Evolutionary conservation across 2,113 vertebrate species (phyloP).

Genomic region (Phylloscopus trochilus): DNA sequence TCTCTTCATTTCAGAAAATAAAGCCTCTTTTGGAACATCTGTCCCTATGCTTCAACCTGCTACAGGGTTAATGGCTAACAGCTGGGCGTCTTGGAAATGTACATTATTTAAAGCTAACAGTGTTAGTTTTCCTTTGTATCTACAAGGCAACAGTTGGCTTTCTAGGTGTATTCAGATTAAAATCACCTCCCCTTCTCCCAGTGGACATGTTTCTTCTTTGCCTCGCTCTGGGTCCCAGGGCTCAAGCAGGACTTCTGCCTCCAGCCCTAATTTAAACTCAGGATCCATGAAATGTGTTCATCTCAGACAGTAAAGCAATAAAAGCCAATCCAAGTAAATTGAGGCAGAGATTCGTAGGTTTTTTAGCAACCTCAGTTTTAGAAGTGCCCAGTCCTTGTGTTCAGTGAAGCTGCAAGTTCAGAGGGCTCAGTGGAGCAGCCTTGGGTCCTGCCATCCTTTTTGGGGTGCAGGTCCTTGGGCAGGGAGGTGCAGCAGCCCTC

Average conservation of each 20-base stretch:
- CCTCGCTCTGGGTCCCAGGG: not conserved
- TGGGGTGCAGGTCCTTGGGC: not conserved
- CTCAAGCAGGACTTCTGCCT: not conserved
- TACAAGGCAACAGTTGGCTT: not conserved
- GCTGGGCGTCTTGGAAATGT: conserved; percentile 22
- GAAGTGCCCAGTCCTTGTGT: not conserved
- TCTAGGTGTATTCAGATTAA: not conserved
- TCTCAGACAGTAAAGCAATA: not conserved
- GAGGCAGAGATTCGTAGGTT: not conserved
- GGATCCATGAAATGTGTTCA: not conserved
- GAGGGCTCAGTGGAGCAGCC: not conserved
- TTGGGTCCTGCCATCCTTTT: not conserved
- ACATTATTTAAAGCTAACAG: conserved; percentile 23
- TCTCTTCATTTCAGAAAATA: conserved; percentile 52
- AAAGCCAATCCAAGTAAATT: not conserved
- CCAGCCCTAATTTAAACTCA: not conserved
- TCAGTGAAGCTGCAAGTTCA: not conserved
- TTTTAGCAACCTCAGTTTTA: not conserved
- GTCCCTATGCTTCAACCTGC: conserved; percentile 57
- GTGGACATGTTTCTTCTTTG: not conserved
- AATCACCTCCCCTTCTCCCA: not conserved
- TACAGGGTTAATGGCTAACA: conserved; percentile 58
- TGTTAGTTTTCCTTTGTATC: not conserved
- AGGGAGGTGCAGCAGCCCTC: not conserved
- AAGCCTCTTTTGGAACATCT: conserved; percentile 59